Conservation (phyloP, 2,113 vertebrate genomes). For the Verasper variegatus region DNA sequence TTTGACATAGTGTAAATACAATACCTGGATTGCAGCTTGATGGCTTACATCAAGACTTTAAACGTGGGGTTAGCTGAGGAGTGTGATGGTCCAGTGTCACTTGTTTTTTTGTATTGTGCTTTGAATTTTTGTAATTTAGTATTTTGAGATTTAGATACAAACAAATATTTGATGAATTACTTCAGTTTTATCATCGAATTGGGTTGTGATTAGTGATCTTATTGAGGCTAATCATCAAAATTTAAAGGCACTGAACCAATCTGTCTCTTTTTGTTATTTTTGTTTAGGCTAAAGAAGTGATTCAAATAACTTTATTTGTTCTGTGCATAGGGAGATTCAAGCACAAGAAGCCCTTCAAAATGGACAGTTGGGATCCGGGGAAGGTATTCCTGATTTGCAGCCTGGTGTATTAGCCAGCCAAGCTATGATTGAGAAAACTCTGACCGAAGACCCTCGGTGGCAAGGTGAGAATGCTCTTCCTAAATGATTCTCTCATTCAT, state of each 20-base stretch:
- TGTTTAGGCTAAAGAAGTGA: not conserved
- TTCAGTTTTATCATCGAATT: too few relatives aligned
- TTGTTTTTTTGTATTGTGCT: not conserved
- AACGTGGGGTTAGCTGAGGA: too few relatives aligned
- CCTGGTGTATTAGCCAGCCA: constrained; percentile 91
- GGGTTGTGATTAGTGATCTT: too few relatives aligned
- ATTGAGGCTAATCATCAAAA: too few relatives aligned
- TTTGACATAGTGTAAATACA: constrained; percentile 8
- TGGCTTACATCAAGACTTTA: too few relatives aligned
- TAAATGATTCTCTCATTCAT: not conserved
- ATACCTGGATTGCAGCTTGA: not conserved
- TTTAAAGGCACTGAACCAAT: not conserved
- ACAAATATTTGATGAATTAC: not conserved
- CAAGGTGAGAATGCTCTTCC: constrained; percentile 77
- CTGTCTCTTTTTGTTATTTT: not conserved
- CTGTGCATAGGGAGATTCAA: constrained; percentile 88
- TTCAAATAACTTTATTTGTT: not conserved
- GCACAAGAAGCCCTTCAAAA: constrained; percentile 92
- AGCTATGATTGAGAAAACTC: constrained; percentile 93
- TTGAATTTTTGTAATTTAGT: too few relatives aligned
- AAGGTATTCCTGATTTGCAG: constrained; percentile 89
- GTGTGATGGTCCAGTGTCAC: too few relatives aligned
- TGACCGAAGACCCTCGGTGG: constrained; percentile 93
- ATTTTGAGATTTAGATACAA: not conserved
- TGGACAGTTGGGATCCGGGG: constrained; percentile 86